Evolutionary conservation across 2,888 invertebrate genomes (phyloP).

Genomic region (Gandaritis pyraliata): DNA sequence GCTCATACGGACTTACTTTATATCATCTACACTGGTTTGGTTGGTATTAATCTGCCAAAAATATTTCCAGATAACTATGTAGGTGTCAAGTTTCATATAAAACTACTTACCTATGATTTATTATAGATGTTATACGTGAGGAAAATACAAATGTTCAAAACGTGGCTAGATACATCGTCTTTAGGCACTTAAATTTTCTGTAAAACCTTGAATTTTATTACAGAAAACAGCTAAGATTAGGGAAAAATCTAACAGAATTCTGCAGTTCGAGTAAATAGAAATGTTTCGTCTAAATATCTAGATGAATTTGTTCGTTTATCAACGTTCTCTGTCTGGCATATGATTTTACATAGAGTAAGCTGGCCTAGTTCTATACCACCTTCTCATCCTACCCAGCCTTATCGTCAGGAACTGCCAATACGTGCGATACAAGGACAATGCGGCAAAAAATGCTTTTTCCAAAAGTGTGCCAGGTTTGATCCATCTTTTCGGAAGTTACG

Average conservation of each 20-base stretch:
- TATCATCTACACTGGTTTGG: neutral
- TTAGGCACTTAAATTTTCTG: conserved; percentile 9
- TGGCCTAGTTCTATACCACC: no score
- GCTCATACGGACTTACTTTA: no score
- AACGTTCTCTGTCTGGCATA: no score
- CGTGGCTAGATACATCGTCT: conserved; percentile 19
- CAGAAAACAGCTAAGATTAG: neutral
- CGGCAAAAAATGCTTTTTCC: conserved; percentile 3
- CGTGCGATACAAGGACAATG: conserved; percentile 1
- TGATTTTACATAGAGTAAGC: no score
- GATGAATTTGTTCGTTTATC: no score
- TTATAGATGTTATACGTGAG: conserved; percentile 38
- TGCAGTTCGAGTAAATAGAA: no score
- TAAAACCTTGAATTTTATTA: neutral
- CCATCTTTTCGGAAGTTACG: conserved; percentile 35
- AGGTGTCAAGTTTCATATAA: conserved; percentile 30
- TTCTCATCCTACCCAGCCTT: no score
- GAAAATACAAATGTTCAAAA: conserved; percentile 25
- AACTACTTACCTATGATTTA: conserved; percentile 14
- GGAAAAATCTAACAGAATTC: no score
- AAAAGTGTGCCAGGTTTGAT: conserved; percentile 12
- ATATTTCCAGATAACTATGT: neutral
- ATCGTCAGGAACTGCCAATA: no score
- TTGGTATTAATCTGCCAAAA: no score
- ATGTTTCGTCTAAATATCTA: no score